Evolutionary conservation across 2,113 vertebrate genomes (phyloP).

Genomic region (Zeus faber): DNA sequence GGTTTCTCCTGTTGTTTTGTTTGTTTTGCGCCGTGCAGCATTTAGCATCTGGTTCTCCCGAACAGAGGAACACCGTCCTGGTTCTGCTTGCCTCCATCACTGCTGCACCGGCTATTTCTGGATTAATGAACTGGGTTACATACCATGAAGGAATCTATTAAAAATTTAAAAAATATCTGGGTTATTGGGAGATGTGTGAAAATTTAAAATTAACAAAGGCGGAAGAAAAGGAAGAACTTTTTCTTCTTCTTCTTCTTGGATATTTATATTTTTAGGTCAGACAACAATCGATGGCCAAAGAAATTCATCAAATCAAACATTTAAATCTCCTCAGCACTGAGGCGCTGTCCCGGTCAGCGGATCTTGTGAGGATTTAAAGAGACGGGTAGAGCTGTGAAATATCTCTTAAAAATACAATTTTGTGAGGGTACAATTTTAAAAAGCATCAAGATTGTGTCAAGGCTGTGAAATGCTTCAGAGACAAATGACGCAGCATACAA

Average conservation of each 20-base stretch:
- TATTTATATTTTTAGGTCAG: conserved; percentile 46
- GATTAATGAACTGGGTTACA: conserved; percentile 66
- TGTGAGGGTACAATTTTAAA: no score
- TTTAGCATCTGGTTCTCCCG: conserved; percentile 52
- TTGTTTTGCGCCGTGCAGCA: conserved; percentile 58
- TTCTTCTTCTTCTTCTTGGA: conserved; percentile 18
- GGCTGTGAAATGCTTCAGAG: conserved; percentile 9
- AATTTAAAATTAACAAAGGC: conserved; percentile 22
- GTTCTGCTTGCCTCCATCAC: conserved; percentile 54
- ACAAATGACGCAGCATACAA: no score
- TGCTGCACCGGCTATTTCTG: conserved; percentile 56
- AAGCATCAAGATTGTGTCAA: conserved; percentile 14
- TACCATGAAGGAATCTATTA: conserved; percentile 59
- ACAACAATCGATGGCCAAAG: conserved; percentile 30
- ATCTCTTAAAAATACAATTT: no score
- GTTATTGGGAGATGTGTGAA: conserved; percentile 44
- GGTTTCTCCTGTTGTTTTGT: conserved; percentile 63
- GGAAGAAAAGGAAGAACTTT: conserved; percentile 3
- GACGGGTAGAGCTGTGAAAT: conserved; percentile 26
- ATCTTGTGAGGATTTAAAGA: conserved; percentile 36
- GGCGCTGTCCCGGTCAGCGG: conserved; percentile 35
- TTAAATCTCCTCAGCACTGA: conserved; percentile 24
- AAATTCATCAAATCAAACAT: conserved; percentile 57
- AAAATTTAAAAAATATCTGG: conserved; percentile 46
- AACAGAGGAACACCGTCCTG: conserved; percentile 56